Evolutionary conservation across 2,888 invertebrate genomes (phyloP).

Genomic region (Xanthorhoe spadicearia): DNA sequence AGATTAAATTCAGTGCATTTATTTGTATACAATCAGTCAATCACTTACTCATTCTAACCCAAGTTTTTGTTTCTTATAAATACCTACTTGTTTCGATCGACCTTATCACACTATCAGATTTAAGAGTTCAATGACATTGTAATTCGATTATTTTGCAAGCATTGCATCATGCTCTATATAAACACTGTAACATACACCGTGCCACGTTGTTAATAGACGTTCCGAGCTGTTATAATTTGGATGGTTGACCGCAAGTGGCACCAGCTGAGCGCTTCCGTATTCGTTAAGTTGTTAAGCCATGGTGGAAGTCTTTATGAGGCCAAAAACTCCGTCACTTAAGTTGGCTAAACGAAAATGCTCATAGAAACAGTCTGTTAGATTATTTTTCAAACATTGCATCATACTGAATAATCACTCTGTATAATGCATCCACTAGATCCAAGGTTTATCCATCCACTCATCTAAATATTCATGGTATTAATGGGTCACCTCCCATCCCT

Average conservation of each 20-base stretch:
- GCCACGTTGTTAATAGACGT: background rate
- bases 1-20: too few relatives aligned
- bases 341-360: too few relatives aligned
- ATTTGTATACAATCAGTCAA: background rate
- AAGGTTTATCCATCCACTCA: conserved; percentile 32
- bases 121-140: background rate
- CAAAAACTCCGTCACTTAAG: too few relatives aligned
- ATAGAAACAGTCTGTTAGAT: background rate
- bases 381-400: conserved; percentile 16
- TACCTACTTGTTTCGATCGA: background rate
- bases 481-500: conserved; percentile 38
- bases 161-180: conserved; percentile 6
- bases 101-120: background rate
- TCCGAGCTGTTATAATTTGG: too few relatives aligned
- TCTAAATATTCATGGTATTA: conserved; percentile 38
- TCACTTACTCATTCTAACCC: background rate
- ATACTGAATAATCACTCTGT: background rate
- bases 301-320: too few relatives aligned
- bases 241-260: too few relatives aligned
- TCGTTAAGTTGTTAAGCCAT: too few relatives aligned
- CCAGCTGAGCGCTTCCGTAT: too few relatives aligned
- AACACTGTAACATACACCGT: background rate
- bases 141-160: conserved; percentile 5
- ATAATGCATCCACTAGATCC: background rate
- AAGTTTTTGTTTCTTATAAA: background rate